Percentiles rank a stretch among this genome's conserved stretches.
These are phyloP conservation scores for Athalia cordata DNA, from an alignment of 2,888 invertebrate species.

Conservation along the genomic window DNA sequence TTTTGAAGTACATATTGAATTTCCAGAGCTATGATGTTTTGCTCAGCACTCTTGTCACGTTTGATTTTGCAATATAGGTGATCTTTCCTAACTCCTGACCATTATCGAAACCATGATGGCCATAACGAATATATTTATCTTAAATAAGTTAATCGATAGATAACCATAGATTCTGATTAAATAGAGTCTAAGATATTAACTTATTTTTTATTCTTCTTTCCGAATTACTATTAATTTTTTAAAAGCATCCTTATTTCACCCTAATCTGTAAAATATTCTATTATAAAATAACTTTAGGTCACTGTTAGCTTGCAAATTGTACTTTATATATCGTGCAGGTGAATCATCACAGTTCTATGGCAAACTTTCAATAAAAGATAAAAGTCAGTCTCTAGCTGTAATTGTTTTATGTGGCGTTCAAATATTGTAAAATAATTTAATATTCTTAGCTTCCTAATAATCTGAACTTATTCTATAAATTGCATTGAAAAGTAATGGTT, in stretches of 20 bases:
- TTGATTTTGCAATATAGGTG: background rate
- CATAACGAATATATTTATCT: slow-evolving; percentile 37
- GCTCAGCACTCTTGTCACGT: background rate
- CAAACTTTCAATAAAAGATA: background rate
- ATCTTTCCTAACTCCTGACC: slow-evolving; percentile 33
- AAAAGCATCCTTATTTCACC: slow-evolving; percentile 1
- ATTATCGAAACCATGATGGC: slow-evolving; percentile 45
- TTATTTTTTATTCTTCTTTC: slow-evolving; percentile 29
- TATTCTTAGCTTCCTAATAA: slow-evolving; percentile 22
- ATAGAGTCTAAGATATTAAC: slow-evolving; percentile 42
- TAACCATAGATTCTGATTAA: slow-evolving; percentile 35
- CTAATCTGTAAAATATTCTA: slow-evolving; percentile 1
- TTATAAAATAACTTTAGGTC: slow-evolving; percentile 20
- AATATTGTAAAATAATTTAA: slow-evolving; percentile 17
- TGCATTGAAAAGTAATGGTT: background rate
- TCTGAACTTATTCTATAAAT: slow-evolving; percentile 7
- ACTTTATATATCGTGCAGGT: background rate
- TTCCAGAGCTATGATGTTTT: background rate
- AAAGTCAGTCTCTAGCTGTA: slow-evolving; percentile 25
- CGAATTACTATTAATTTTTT: slow-evolving; percentile 23
- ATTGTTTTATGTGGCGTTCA: slow-evolving; percentile 22
- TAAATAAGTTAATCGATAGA: slow-evolving; percentile 43
- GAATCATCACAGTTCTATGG: background rate
- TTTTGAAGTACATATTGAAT: background rate
- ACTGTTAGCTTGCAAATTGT: slow-evolving; percentile 11